Evolutionary conservation across 2,113 vertebrate genomes (phyloP).

Genomic region (Cynocephalus volans): DNA sequence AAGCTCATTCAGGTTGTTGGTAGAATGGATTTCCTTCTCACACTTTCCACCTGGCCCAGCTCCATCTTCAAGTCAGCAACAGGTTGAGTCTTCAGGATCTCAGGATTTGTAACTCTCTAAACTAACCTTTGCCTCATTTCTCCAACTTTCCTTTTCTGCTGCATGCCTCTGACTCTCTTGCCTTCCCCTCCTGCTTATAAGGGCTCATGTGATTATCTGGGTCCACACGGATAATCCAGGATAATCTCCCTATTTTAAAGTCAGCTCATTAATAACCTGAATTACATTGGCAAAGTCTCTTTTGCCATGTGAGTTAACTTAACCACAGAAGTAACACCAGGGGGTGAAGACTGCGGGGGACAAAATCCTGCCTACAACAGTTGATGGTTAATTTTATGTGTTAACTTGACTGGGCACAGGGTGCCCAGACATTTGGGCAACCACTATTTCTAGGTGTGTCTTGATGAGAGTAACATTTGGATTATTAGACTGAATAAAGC

Average conservation of each 20-base stretch:
- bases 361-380: not conserved
- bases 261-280: not conserved
- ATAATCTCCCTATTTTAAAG: not conserved
- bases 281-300: not conserved
- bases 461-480: not conserved
- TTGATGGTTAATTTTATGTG: not conserved
- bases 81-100: not conserved
- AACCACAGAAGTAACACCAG: not conserved
- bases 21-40: not conserved
- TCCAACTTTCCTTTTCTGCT: too few species aligned
- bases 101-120: too few species aligned
- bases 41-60: accelerated
- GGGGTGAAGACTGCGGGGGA: not conserved
- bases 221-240: not conserved
- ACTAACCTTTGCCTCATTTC: not conserved
- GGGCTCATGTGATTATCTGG: not conserved
- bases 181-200: not conserved
- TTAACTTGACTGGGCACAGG: not conserved
- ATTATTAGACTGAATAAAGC: not conserved
- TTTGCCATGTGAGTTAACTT: not conserved
- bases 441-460: not conserved
- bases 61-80: not conserved
- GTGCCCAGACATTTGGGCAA: not conserved
- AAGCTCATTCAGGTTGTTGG: not conserved
- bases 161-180: not conserved